Base-by-base conservation (phyloP, 64 coral and sea anemone species). In the Dendrophyllia cribrosa region DNA sequence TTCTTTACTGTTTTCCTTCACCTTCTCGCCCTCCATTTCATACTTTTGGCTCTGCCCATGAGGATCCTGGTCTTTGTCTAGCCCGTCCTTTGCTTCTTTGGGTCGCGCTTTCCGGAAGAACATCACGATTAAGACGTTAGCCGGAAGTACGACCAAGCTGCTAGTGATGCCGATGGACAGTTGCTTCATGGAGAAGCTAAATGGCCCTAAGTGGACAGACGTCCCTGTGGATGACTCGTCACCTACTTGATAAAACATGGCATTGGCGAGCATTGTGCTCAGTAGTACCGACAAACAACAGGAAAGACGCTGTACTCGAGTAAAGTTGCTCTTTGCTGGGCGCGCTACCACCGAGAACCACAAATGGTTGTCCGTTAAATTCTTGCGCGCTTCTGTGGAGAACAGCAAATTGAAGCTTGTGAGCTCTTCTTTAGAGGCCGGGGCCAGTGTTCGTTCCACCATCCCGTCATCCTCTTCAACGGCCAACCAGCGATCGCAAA, bases 391-490 rank as follows among this genome's bases (percentile, higher is more conserved):
- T 59, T 94, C 89, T 14, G 97, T 93, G 4, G 91, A 96, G 43
- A 99, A 99, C 58, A 99, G 64, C 63, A 96, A 89, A 58, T 96
- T 93, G 75, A 99, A 99, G 85, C 88, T 95, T 22, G 94, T 95
- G 1, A 99, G 83, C 51, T 99, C 97, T 25, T 93, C 94, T 34
- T 99, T 95, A 65, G 81, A 91, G 10, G 97, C 97, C 6, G 88
- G 86, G 12, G 77, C 83, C 43, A 99, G 74, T 3, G 84, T 65
- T 53, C 97, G 86, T 24, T 99, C 94, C 7, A 99, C 94, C 51
- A 61, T 58, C 13, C 97, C 97, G 19, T 99, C 97, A 71, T 99
- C 97, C 58, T 99, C 97, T 46, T 98, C 97, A 8, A 98, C 97
- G 26, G 94, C 97, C 19, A 98, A 76, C 97, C 97, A 98, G 0